Evolutionary conservation across 1,140 invertebrate genomes (phyloP), one percentile per base, ranked within the genome.

Genomic region (Palaemon carinicauda): DNA sequence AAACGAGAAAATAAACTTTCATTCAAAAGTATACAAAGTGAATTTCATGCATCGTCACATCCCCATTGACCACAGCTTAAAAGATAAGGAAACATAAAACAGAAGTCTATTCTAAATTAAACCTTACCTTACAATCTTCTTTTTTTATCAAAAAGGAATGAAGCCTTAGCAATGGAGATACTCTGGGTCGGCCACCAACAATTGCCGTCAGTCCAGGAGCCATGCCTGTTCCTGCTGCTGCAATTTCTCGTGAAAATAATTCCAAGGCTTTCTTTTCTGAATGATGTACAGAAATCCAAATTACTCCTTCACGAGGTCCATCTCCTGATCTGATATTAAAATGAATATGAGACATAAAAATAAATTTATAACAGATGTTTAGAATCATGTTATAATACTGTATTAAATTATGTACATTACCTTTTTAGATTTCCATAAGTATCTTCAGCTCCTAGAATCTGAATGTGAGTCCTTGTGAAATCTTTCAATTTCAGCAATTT

Each of bases 161-260:
- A 51, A 93, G 90, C 80, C 91, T 91, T 50, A 93, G 90, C 4
- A 93, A 90, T 41, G 93, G 92, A 24, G 91, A 90, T 89, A 92
- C 90, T 90, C 92, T 93, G 31, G 93, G 93, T 89, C 93, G 89
- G 2, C 93, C 93, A 79, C 93, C 93, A 86, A 93, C 91, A 65
- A 93, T 90, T 0, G 90, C 91, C 50, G 92, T 93, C 19, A 93
- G 88, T 21, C 93, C 93, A 65, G 93, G 93, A 73, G 93, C 92
- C 92, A 93, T 93, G 65, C 93, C 93, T 65, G 93, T 94, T n/a
- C 92, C 93, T 80, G 93, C 92, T 77, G 93, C 92, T 24, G 93
- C 93, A 80, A 94, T 91, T 90, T 94, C 93, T 88, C 90, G 89
- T 19, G 92, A 90, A 88, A 93, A 92, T 79, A 93, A 90, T 81